Evolutionary conservation across 2,113 vertebrate species (phyloP).

Genomic region (Labrus mixtus): DNA sequence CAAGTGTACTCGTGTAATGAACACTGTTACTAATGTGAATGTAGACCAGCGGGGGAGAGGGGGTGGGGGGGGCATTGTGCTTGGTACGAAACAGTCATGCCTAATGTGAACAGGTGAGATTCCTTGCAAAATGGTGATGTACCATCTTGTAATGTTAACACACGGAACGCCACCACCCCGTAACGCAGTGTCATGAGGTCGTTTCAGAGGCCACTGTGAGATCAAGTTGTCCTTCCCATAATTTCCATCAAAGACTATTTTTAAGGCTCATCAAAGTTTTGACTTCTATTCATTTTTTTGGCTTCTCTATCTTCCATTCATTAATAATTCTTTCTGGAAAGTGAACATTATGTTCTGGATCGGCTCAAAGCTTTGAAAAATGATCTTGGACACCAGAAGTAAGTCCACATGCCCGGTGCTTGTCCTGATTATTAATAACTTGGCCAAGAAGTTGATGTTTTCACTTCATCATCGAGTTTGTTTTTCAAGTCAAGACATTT

Average conservation of each 20-base stretch:
- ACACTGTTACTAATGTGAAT: too few relatives aligned
- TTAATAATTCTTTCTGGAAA: slow-evolving; percentile 30
- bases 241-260: background rate
- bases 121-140: too few relatives aligned
- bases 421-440: background rate
- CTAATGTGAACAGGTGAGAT: too few relatives aligned
- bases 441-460: background rate
- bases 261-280: slow-evolving; percentile 9
- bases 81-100: too few relatives aligned
- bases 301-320: slow-evolving; percentile 3
- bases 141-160: too few relatives aligned
- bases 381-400: too few relatives aligned
- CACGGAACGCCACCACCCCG: background rate
- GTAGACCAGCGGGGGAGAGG: too few relatives aligned
- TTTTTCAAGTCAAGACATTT: background rate
- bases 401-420: background rate
- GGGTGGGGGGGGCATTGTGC: too few relatives aligned
- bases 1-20: too few relatives aligned
- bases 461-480: background rate
- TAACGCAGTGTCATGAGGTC: background rate
- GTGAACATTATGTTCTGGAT: background rate
- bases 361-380: background rate
- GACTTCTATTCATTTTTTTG: slow-evolving; percentile 1
- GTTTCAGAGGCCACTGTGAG: background rate
- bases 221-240: background rate